Evolutionary conservation across 2,888 invertebrate species (phyloP).

Genomic region (Dyspetes luteomarginatus): DNA sequence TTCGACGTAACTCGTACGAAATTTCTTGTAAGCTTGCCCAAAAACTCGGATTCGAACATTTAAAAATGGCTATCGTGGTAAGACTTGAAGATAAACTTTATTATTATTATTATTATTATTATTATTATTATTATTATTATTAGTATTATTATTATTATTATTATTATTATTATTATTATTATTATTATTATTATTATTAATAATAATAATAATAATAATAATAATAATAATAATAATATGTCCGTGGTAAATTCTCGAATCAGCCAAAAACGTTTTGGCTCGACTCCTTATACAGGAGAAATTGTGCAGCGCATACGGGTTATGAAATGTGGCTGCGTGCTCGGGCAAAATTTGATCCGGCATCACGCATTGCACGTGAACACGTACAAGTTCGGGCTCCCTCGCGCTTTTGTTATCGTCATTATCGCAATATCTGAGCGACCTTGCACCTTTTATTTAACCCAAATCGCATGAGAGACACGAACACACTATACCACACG

Average conservation of each 20-base stretch:
- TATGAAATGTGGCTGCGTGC: constrained; percentile 38
- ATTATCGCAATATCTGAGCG: constrained; percentile 57
- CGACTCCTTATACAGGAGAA: not conserved
- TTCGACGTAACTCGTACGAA: not conserved
- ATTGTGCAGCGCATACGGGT: not conserved
- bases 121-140: no score
- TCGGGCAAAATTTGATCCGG: constrained; percentile 26
- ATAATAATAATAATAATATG: not conserved
- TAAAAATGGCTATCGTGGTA: no score
- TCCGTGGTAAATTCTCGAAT: not conserved
- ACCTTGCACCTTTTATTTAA: constrained; percentile 62
- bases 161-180: no score
- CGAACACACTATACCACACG: constrained; percentile 11
- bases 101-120: no score
- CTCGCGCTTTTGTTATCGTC: constrained; percentile 55
- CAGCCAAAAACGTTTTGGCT: not conserved
- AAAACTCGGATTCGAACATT: no score
- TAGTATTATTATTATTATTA: no score
- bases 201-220: not conserved
- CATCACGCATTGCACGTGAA: constrained; percentile 46
- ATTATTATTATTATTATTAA: no score
- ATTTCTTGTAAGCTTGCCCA: not conserved
- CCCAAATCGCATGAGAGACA: constrained; percentile 49
- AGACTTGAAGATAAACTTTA: no score
- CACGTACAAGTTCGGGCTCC: not conserved